These are phyloP conservation scores for Oasisia sp. DNA, from an alignment of 2,888 invertebrate genomes.

Conservation along the genomic window DNA sequence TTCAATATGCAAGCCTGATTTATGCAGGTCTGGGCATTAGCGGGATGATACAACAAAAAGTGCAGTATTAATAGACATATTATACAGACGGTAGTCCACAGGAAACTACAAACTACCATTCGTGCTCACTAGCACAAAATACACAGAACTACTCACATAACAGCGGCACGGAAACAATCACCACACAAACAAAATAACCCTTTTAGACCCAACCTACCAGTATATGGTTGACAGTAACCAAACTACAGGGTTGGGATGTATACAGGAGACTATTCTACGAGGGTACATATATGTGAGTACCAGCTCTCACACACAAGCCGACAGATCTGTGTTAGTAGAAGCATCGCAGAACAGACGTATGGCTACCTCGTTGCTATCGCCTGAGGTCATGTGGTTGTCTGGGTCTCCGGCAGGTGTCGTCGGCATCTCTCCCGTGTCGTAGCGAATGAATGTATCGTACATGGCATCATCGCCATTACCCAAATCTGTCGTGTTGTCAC, in stretches of 20 bases:
- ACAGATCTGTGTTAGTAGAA: constrained; percentile 7
- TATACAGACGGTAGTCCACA: too few species aligned
- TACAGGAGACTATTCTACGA: background rate
- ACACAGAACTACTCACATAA: too few species aligned
- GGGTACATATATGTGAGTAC: background rate
- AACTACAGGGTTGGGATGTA: background rate
- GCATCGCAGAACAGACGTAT: background rate
- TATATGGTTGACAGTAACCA: background rate
- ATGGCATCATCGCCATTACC: background rate
- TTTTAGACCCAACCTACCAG: background rate
- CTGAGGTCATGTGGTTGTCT: background rate
- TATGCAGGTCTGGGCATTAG: background rate
- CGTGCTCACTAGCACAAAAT: too few species aligned
- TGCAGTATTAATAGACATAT: too few species aligned
- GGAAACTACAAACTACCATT: too few species aligned
- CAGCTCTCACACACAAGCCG: background rate
- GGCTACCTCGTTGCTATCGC: background rate
- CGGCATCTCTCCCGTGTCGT: background rate
- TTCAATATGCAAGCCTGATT: background rate
- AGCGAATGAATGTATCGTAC: background rate
- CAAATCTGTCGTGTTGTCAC: background rate
- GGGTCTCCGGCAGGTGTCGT: background rate
- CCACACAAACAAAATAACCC: background rate
- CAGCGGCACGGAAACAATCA: background rate
- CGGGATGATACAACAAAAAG: background rate